Percentiles rank a stretch among this genome's conserved stretches.
Evolutionary conservation across 2,113 vertebrate genomes (phyloP).

Genomic region (Poeciliopsis prolifica): DNA sequence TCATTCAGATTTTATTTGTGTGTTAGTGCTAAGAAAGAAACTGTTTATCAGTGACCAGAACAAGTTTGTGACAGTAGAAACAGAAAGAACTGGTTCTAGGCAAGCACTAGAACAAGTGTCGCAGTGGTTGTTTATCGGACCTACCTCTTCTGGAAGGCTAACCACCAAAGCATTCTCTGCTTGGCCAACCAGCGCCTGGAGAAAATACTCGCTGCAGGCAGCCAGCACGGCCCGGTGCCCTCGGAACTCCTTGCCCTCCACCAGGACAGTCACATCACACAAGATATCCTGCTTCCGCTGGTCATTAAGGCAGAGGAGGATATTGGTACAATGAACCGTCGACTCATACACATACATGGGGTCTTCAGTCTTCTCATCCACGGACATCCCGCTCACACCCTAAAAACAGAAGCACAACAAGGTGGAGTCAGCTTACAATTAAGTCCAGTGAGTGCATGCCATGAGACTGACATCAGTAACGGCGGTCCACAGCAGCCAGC

Average conservation of each 20-base stretch:
- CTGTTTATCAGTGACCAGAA: too few species aligned
- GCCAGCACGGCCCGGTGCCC: constrained; percentile 98
- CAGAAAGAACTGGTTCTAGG: background rate
- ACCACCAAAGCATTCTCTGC: constrained; percentile 93
- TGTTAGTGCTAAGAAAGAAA: too few species aligned
- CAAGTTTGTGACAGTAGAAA: too few species aligned
- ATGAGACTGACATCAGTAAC: constrained; percentile 60
- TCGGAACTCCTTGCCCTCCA: constrained; percentile 97
- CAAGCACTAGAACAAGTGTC: background rate
- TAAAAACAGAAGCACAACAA: constrained; percentile 81
- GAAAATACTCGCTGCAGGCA: constrained; percentile 98
- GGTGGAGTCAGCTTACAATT: constrained; percentile 57
- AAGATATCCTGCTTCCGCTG: constrained; percentile 99
- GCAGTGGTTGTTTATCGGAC: constrained; percentile 26
- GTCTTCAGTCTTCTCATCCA: constrained; percentile 99
- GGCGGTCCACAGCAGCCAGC: constrained; percentile 37
- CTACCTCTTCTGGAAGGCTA: constrained; percentile 97
- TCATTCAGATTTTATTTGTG: too few species aligned
- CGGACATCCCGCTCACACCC: constrained; percentile 99
- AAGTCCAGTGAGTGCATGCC: constrained; percentile 51
- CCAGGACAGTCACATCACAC: constrained; percentile 97
- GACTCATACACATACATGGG: constrained; percentile 99
- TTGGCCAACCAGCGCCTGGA: constrained; percentile 94
- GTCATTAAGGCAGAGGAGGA: constrained; percentile 99
- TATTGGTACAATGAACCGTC: constrained; percentile 99